These are phyloP conservation scores for Carettochelys insculpta DNA, from an alignment of 2,113 vertebrate species.

Conservation along the genomic window DNA sequence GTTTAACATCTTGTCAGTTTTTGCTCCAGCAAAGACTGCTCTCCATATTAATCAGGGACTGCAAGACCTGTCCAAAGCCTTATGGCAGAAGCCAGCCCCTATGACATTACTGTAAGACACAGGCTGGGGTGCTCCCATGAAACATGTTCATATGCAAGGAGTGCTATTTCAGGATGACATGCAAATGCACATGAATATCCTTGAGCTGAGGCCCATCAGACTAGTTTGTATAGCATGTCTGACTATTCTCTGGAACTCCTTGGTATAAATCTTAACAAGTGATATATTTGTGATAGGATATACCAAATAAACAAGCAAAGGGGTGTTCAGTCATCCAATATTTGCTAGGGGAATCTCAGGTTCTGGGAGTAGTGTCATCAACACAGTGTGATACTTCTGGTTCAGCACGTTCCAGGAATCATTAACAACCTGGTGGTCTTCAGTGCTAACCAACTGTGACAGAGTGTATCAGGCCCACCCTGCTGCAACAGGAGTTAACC, in stretches of 20 bases:
- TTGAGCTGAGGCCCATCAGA: not conserved
- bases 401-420: not conserved
- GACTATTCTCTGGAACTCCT: not conserved
- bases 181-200: not conserved
- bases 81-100: too few species aligned
- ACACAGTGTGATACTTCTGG: not conserved
- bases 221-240: not conserved
- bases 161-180: not conserved
- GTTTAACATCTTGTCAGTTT: not conserved
- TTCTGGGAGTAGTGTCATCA: not conserved
- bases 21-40: not conserved
- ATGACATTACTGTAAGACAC: too few species aligned
- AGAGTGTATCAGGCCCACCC: too few species aligned
- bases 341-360: not conserved
- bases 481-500: too few species aligned
- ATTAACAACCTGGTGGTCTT: too few species aligned
- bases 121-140: too few species aligned
- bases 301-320: not conserved
- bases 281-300: not conserved
- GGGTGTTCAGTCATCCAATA: not conserved
- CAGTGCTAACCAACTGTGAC: too few species aligned
- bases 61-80: too few species aligned
- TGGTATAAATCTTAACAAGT: not conserved
- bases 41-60: too few species aligned
- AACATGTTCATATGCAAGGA: not conserved